A percentile compares a stretch with the other conserved stretches of the same genome.
Conservation (phyloP, 2,888 invertebrate genomes). For the Ditula angustiorana region DNA sequence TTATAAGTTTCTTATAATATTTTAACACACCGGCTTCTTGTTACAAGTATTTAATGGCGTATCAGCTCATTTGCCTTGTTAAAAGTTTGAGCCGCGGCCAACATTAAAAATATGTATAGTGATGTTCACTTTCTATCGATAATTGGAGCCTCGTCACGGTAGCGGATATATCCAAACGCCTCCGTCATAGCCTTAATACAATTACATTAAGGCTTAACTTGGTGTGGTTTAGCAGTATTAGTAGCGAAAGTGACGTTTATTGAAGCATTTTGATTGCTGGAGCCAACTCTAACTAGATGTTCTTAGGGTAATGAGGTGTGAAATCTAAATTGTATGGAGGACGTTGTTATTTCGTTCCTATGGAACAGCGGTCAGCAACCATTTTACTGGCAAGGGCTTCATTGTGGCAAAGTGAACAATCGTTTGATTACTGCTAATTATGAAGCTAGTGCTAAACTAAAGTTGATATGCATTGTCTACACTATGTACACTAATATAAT, state of each 20-base stretch:
- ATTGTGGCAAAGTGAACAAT: too few species aligned
- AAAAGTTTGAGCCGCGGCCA: not conserved
- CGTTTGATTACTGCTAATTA: too few species aligned
- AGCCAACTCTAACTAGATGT: constrained; percentile 18
- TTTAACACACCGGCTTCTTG: constrained; percentile 4
- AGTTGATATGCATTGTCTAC: too few species aligned
- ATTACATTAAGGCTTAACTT: not conserved
- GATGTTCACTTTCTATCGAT: constrained; percentile 44
- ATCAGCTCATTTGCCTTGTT: constrained; percentile 7
- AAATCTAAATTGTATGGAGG: constrained; percentile 9
- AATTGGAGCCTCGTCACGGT: constrained; percentile 42
- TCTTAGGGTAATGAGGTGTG: constrained; percentile 35
- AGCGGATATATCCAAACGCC: constrained; percentile 35
- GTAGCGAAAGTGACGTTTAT: constrained; percentile 32
- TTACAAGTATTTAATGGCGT: not conserved
- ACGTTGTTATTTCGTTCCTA: not conserved
- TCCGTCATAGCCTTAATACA: constrained; percentile 3
- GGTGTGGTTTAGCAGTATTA: not conserved
- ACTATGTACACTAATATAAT: too few species aligned
- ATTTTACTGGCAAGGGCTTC: too few species aligned
- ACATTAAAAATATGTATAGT: constrained; percentile 37
- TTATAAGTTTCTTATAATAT: too few species aligned
- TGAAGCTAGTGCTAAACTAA: too few species aligned
- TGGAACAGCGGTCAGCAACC: not conserved
- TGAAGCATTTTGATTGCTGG: constrained; percentile 28